phyloP scores from a whole-genome alignment of 92 coral and sea anemone species.

The Paragorgia papillata region DNA sequence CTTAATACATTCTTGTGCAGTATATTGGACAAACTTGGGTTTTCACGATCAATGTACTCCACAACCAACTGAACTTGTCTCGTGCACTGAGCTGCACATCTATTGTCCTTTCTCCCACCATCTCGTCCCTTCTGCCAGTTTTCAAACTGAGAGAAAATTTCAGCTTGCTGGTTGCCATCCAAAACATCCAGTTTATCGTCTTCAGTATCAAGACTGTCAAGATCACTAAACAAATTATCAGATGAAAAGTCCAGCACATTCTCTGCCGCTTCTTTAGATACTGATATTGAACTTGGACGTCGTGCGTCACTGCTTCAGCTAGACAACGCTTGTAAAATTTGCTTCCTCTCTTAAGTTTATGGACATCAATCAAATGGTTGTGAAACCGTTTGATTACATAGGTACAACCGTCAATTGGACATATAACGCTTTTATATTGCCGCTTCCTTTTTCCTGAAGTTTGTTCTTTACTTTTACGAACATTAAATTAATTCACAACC shows the following conservation, averaged over 20 bases:
- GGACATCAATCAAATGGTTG: conserved; percentile 21
- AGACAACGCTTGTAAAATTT: background rate
- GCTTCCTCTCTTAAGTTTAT: conserved; percentile 1
- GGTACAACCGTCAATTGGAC: background rate
- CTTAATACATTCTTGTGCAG: conserved; percentile 39
- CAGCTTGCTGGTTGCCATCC: background rate
- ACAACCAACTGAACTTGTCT: conserved; percentile 46
- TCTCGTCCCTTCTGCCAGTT: conserved; percentile 55
- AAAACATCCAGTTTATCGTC: background rate
- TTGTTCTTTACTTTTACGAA: background rate
- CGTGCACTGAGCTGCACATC: conserved; percentile 48
- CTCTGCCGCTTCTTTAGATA: too few species aligned
- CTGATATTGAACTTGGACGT: background rate
- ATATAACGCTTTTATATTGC: conserved; percentile 5
- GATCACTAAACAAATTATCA: too few species aligned
- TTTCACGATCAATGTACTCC: conserved; percentile 38
- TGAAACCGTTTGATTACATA: conserved; percentile 15
- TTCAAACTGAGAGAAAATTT: conserved; percentile 36
- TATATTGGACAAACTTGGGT: conserved; percentile 25
- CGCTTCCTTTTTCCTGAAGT: background rate
- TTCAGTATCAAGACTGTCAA: too few species aligned
- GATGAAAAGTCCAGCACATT: too few species aligned
- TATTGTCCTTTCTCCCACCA: conserved; percentile 51
- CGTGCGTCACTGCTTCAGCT: background rate
- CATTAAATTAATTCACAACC: conserved; percentile 6